phyloP scores from a whole-genome alignment of 1,140 invertebrate genomes.

The Tribolium madens region DNA sequence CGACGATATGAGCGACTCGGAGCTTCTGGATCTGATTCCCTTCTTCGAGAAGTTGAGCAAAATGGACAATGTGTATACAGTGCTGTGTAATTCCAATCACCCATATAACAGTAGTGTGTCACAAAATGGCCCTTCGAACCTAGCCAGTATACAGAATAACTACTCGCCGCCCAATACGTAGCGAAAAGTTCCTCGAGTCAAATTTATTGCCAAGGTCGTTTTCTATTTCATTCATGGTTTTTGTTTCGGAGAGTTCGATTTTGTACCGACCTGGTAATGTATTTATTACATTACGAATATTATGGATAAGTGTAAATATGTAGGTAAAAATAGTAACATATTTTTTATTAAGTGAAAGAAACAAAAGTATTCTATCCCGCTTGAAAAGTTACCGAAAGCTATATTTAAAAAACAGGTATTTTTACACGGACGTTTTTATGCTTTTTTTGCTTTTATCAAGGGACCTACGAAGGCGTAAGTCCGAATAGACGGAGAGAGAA shows the following conservation, averaged over 20 bases:
- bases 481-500: conserved; percentile 14
- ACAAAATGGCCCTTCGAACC: conserved; percentile 57
- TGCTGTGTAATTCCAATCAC: conserved; percentile 90
- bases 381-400: conserved; percentile 35
- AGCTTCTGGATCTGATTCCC: conserved; percentile 94
- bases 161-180: conserved; percentile 56
- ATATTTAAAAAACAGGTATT: conserved; percentile 22
- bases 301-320: conserved; percentile 36
- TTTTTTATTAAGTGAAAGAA: conserved; percentile 39
- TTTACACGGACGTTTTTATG: conserved; percentile 26
- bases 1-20: conserved; percentile 95
- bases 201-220: conserved; percentile 36
- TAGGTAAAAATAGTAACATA: conserved; percentile 40
- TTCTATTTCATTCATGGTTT: conserved; percentile 9
- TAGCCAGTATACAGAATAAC: conserved; percentile 45
- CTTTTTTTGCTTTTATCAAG: conserved; percentile 4
- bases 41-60: conserved; percentile 96
- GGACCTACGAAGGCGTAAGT: neutral
- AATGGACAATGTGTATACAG: conserved; percentile 93
- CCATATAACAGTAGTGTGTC: conserved; percentile 73
- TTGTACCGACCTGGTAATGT: conserved; percentile 38
- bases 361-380: conserved; percentile 39
- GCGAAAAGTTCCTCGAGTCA: conserved; percentile 50
- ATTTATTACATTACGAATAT: conserved; percentile 25
- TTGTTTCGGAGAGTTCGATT: conserved; percentile 41